Conservation (phyloP, 2,797 vertebrate genomes). For the Tolypeutes matacus region DNA sequence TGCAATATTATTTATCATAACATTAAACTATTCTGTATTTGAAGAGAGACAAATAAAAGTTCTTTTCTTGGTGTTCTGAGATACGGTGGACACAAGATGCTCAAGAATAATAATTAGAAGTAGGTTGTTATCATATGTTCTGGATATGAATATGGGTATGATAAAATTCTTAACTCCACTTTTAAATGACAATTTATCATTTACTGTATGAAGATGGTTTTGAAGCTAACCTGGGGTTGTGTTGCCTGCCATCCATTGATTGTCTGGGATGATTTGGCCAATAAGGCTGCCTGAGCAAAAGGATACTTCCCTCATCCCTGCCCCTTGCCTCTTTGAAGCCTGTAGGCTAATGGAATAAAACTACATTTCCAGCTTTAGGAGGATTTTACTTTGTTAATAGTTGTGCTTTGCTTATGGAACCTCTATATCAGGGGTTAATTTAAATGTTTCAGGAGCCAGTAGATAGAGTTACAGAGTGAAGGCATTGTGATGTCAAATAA, state of each 20-base stretch:
- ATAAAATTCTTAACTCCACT: conserved; percentile 18
- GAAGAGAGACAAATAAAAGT: conserved; percentile 84
- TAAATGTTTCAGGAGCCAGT: neutral
- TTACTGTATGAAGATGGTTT: neutral
- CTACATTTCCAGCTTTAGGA: neutral
- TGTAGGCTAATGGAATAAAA: neutral
- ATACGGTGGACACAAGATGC: conserved; percentile 60
- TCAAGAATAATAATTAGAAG: conserved; percentile 83
- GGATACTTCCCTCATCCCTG: neutral
- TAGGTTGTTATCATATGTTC: conserved; percentile 78
- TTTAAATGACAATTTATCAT: neutral
- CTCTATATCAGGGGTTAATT: neutral
- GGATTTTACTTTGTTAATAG: neutral
- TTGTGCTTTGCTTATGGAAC: neutral
- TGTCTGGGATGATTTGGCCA: neutral
- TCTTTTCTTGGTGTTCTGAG: conserved; percentile 80
- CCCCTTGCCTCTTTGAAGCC: neutral
- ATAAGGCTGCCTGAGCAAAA: neutral
- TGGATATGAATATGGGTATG: conserved; percentile 72
- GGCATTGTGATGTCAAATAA: neutral
- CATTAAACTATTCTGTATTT: conserved; percentile 77
- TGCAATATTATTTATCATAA: conserved; percentile 83
- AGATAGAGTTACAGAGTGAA: neutral
- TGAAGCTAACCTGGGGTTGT: neutral
- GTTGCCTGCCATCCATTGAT: neutral